Conservation (phyloP, 2,113 vertebrate species). For the Seriola aureovittata region DNA sequence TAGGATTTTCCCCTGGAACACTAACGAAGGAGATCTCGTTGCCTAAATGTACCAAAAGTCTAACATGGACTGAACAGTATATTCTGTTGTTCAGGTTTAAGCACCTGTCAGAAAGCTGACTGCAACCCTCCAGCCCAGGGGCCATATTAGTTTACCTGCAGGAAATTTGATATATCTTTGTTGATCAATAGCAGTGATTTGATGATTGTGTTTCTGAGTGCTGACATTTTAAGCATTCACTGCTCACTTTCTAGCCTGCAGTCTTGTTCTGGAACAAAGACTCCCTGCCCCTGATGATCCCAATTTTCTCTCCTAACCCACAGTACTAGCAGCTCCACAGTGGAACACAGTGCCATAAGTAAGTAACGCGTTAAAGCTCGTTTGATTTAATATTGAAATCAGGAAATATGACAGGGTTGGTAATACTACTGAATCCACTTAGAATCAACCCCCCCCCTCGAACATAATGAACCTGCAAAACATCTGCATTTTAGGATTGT, state of each 20-base stretch:
- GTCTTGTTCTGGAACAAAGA: slow-evolving; percentile 24
- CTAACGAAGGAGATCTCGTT: background rate
- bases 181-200: slow-evolving; percentile 30
- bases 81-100: background rate
- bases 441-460: background rate
- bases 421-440: background rate
- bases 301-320: slow-evolving; percentile 18
- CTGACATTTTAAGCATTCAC: slow-evolving; percentile 29
- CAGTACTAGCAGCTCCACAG: background rate
- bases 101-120: background rate
- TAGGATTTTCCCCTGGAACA: background rate
- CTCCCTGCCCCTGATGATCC: background rate
- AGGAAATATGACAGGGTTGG: background rate
- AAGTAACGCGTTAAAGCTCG: background rate
- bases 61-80: background rate
- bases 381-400: background rate
- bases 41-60: background rate
- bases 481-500: too few species aligned
- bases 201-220: slow-evolving; percentile 8
- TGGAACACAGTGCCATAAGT: background rate
- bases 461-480: too few species aligned
- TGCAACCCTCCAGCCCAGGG: slow-evolving; percentile 15
- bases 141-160: slow-evolving; percentile 14
- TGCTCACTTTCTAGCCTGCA: slow-evolving; percentile 4
- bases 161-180: slow-evolving; percentile 24